Conservation (phyloP, 2,888 invertebrate species). For the Parnassius orleans region DNA sequence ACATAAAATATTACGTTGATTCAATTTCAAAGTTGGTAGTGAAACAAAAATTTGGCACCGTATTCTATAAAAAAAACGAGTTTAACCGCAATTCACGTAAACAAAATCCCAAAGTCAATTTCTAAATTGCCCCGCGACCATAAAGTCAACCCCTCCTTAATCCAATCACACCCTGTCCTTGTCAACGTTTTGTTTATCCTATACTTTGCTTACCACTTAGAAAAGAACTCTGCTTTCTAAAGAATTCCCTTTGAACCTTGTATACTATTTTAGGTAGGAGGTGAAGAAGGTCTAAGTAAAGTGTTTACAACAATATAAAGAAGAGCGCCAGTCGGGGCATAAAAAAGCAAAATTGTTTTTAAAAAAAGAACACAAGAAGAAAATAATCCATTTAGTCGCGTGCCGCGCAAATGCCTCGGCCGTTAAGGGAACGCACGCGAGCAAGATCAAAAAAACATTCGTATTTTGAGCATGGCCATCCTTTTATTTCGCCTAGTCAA, state of each 20-base stretch:
- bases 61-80: slow-evolving; percentile 60
- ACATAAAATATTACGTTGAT: slow-evolving; percentile 40
- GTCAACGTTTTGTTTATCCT: slow-evolving; percentile 78
- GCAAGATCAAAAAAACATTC: slow-evolving; percentile 72
- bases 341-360: slow-evolving; percentile 57
- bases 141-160: slow-evolving; percentile 78
- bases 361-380: slow-evolving; percentile 73
- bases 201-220: slow-evolving; percentile 51
- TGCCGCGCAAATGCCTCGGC: slow-evolving; percentile 68
- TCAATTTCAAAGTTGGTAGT: slow-evolving; percentile 51
- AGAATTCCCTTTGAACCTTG: slow-evolving; percentile 13
- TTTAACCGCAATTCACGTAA: slow-evolving; percentile 59
- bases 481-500: slow-evolving; percentile 76
- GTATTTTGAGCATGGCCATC: slow-evolving; percentile 62
- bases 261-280: neutral
- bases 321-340: slow-evolving; percentile 35
- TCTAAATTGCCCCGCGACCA: slow-evolving; percentile 74
- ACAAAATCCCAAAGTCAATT: slow-evolving; percentile 78
- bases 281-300: slow-evolving; percentile 43
- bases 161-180: slow-evolving; percentile 76
- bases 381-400: slow-evolving; percentile 80
- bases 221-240: slow-evolving; percentile 44
- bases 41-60: slow-evolving; percentile 60
- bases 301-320: slow-evolving; percentile 38
- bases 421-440: slow-evolving; percentile 69